Base-by-base conservation (phyloP, 2,113 vertebrate genomes). In the Orycteropus afer region DNA sequence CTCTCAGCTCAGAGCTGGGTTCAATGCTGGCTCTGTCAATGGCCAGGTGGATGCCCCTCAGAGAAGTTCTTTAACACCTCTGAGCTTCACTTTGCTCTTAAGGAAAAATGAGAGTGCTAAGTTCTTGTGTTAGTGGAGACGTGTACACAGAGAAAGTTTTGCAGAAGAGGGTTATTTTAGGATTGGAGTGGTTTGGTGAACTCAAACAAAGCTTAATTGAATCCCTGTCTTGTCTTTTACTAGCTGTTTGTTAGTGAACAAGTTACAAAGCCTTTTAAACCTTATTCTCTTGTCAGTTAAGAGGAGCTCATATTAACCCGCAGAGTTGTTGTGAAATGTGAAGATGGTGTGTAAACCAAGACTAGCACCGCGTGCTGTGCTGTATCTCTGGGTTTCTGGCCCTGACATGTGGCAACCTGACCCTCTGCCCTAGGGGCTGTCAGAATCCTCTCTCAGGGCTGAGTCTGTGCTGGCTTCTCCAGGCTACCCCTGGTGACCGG, bases 321-420 rank as follows among this genome's bases (percentile, higher is more conserved):
- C 42, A 3, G 27, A 51, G 61, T 5, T 42, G 18, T 18, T 65
- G 53, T 17, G 47, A 71, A 27, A 63, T 22, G 49, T 49, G 69
- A 57, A 45, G 59, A 27, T 0, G 0, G 20, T 0, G 23, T 8
- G 55, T 2, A 34, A n/a, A 47, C 6, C 0, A 0, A 5, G 42
- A 40, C 55, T 32, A 25, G 42, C 29, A 0, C 13, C 1, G 5
- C 4, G 14, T 29, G 1, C 5, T 34, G 32, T 5, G 14, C 67
- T 63, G 5, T 14, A 1, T 65, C 49, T 42, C 77, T 15, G 90
- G 79, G n/a, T 27, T 27, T 53, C 84, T 81, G 88, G 78, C 22
- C 83, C 63, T 15, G 34, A 12, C 0, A 4, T 61, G 67, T 49
- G 25, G 55, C 23, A 37, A 15, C 51, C 23, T 42, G 80, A 63